phyloP scores from a whole-genome alignment of 1,140 invertebrate species.

The Spodoptera litura region DNA sequence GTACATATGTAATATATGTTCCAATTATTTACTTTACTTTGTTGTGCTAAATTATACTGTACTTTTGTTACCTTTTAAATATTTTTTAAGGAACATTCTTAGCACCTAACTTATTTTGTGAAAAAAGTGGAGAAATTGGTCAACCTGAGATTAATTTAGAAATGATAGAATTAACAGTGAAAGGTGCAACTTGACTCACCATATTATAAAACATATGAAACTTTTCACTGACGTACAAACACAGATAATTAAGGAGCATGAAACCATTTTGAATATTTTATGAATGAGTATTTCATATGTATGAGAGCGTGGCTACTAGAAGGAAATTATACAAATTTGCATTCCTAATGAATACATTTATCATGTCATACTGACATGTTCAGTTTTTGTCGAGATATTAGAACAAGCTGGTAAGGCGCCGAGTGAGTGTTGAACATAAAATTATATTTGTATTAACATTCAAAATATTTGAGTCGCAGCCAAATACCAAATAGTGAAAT shows the following conservation, averaged over 20 bases:
- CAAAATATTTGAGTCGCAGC: conserved; percentile 18
- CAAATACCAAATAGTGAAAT: conserved; percentile 35
- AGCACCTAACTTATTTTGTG: background rate
- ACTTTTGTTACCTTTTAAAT: background rate
- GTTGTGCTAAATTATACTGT: background rate
- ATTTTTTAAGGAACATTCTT: background rate
- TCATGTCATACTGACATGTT: conserved; percentile 42
- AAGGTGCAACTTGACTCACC: conserved; percentile 7
- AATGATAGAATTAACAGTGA: background rate
- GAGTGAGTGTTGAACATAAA: conserved; percentile 14
- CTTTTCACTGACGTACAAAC: conserved; percentile 76
- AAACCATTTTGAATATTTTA: conserved; percentile 84
- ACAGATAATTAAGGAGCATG: conserved; percentile 83
- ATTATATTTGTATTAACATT: conserved; percentile 27
- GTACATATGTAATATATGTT: background rate
- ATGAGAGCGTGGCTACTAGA: conserved; percentile 81
- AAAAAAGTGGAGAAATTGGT: background rate
- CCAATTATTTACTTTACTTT: conserved; percentile 11
- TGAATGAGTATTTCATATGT: conserved; percentile 82
- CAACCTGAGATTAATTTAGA: background rate
- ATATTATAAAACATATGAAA: conserved; percentile 70
- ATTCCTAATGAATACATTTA: conserved; percentile 76
- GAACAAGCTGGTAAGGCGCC: conserved; percentile 8
- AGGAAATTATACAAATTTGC: conserved; percentile 80
- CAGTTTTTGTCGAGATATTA: conserved; percentile 44